A percentile compares a stretch with the other conserved stretches of the same genome.
phyloP scores from a whole-genome alignment of 2,797 vertebrate genomes.

The Leuciscus waleckii region DNA sequence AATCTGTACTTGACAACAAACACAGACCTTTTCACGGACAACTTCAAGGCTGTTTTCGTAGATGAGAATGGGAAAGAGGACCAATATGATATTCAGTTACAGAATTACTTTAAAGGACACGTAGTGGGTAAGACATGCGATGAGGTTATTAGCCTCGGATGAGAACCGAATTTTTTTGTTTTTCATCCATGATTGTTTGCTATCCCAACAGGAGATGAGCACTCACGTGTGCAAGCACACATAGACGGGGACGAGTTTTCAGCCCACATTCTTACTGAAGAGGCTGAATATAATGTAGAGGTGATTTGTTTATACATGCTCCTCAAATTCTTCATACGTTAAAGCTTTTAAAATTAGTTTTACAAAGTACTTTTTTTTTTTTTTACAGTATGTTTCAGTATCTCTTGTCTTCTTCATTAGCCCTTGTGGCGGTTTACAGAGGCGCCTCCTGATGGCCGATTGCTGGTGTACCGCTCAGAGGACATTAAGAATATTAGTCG shows the following conservation, averaged over 20 bases:
- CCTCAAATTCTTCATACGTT: no score
- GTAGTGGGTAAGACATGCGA: conserved; percentile 86
- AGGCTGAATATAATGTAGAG: no score
- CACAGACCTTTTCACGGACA: no score
- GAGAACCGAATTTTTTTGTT: background rate
- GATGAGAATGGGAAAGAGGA: no score
- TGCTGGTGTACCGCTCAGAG: conserved; percentile 93
- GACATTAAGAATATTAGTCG: conserved; percentile 93
- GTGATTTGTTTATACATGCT: no score
- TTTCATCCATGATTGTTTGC: background rate
- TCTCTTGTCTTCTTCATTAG: conserved; percentile 70
- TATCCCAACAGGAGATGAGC: conserved; percentile 84
- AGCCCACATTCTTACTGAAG: conserved; percentile 89
- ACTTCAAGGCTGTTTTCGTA: no score
- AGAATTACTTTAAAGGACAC: conserved; percentile 94
- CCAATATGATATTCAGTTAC: conserved; percentile 83
- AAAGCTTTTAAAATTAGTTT: no score
- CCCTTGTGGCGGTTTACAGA: conserved; percentile 95
- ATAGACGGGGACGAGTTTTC: conserved; percentile 95
- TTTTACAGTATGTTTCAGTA: background rate
- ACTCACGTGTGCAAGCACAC: conserved; percentile 94
- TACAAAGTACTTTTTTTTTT: no score
- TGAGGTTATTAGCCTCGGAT: background rate
- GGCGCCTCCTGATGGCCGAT: conserved; percentile 79
- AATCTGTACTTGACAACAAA: no score